phyloP scores from a whole-genome alignment of 2,888 invertebrate genomes.

The Harmothoe impar region DNA sequence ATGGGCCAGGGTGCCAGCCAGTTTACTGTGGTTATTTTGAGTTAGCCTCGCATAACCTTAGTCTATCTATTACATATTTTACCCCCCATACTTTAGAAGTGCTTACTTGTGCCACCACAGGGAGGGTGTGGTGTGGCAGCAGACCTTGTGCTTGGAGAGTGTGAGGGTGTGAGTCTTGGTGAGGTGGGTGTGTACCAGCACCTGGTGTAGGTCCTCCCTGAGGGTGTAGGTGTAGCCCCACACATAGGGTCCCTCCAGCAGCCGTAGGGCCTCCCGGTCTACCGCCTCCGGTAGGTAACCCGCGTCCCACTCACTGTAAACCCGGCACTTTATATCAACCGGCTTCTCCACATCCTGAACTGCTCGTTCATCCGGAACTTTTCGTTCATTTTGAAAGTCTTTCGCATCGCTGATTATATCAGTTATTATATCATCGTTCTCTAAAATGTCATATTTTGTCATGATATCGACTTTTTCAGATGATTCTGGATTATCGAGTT shows the following conservation, averaged over 20 bases:
- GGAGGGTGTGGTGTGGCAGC: not conserved
- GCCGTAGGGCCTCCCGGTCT: not conserved
- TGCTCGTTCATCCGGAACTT: too few relatives aligned
- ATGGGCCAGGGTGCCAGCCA: too few relatives aligned
- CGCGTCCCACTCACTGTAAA: not conserved
- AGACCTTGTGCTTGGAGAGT: not conserved
- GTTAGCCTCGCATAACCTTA: too few relatives aligned
- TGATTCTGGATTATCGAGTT: too few relatives aligned
- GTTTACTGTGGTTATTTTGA: too few relatives aligned
- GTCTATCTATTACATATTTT: too few relatives aligned
- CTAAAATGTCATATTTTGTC: too few relatives aligned
- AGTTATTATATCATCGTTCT: too few relatives aligned
- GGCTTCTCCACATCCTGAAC: not conserved
- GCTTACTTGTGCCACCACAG: conserved; percentile 48
- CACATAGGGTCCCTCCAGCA: conserved; percentile 21
- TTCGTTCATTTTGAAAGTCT: too few relatives aligned
- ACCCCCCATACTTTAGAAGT: too few relatives aligned
- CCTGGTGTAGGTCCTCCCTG: not conserved
- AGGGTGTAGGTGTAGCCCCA: conserved; percentile 32
- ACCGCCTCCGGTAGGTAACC: not conserved
- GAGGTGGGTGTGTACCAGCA: not conserved
- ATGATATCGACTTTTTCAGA: not conserved
- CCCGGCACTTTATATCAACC: not conserved
- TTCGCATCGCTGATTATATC: too few relatives aligned
- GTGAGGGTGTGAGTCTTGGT: not conserved